Evolutionary conservation across 2,797 vertebrate genomes (phyloP), one percentile per base, ranked within the genome.

Genomic region (Pterois miles): DNA sequence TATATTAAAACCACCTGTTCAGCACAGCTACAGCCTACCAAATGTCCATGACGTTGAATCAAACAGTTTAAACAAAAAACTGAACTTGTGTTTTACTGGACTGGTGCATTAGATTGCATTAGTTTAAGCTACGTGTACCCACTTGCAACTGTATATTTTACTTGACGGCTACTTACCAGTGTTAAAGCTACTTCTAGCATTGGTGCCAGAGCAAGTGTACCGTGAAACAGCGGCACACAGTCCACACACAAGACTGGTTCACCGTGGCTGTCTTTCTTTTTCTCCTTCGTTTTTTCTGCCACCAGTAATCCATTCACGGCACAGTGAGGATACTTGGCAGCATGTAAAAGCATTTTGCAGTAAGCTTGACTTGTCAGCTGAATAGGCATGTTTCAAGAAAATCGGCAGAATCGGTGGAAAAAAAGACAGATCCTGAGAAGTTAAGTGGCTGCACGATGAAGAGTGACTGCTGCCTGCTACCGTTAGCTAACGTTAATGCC

Each of bases 131-230:
- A 13, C 1, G 10, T 46, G 8, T 2, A 7, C n/a, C n/a, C n/a
- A n/a, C 4, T 12, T 13, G 22, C 5, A n/a, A 50, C 1, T 33
- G 22, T 18, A 18, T 4, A 33, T 16, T 18, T 31, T 13, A 27
- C 14, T 8, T 65, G 1, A 68, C 2, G 13, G 33, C 2, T 11
- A 80, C 97, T 97, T 88, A 99, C 98, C 97, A 99, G 90, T 1
- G 96, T 97, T 65, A 99, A 93, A 8, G 98, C 98, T 86, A 98
- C 97, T 93, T 99, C 98, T 56, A 99, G 93, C 97, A 99, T 99
- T 2, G 98, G 98, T 1, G 98, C 97, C 67, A 99, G 95, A 27
- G 98, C 97, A 11, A 99, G 91, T 6, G 97, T 96, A 0, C 97
- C 98, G 86, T 99, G 98, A 86, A 99, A 99, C 1, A 99, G 96